These are phyloP conservation scores for Hartigia nigra DNA, from an alignment of 2,888 invertebrate species.

Conservation along the genomic window DNA sequence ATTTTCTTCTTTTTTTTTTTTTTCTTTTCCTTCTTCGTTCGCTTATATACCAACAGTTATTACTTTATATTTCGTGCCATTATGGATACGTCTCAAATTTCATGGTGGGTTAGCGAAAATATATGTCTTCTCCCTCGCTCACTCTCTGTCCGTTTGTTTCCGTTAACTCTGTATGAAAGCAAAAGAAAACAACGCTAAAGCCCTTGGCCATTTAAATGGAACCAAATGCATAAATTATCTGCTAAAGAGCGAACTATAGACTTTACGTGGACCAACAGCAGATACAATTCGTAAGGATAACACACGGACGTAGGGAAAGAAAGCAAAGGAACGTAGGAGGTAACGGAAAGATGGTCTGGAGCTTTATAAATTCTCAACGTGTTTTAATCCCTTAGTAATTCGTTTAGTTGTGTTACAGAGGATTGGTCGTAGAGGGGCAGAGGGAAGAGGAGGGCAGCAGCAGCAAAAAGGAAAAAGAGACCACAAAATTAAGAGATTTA, in stretches of 20 bases:
- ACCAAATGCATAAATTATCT: not conserved
- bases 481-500: conserved; percentile 48
- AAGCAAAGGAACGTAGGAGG: not conserved
- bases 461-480: no score
- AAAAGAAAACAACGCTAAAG: not conserved
- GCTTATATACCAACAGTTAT: not conserved
- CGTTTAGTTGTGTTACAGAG: conserved; percentile 29
- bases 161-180: not conserved
- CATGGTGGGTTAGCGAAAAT: not conserved
- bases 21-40: no score
- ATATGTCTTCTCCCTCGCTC: not conserved
- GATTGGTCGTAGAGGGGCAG: no score
- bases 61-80: not conserved
- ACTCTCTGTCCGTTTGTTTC: not conserved
- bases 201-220: not conserved
- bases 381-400: conserved; percentile 41
- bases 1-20: no score
- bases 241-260: not conserved
- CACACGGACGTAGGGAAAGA: not conserved
- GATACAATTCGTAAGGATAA: not conserved
- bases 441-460: no score
- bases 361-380: conserved; percentile 41
- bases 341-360: conserved; percentile 1
- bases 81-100: not conserved
- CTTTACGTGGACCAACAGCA: no score